Percentiles rank a stretch among this genome's conserved stretches.
These are phyloP conservation scores for Coregonus sp. DNA, from an alignment of 2,797 vertebrate genomes.

Conservation along the genomic window DNA sequence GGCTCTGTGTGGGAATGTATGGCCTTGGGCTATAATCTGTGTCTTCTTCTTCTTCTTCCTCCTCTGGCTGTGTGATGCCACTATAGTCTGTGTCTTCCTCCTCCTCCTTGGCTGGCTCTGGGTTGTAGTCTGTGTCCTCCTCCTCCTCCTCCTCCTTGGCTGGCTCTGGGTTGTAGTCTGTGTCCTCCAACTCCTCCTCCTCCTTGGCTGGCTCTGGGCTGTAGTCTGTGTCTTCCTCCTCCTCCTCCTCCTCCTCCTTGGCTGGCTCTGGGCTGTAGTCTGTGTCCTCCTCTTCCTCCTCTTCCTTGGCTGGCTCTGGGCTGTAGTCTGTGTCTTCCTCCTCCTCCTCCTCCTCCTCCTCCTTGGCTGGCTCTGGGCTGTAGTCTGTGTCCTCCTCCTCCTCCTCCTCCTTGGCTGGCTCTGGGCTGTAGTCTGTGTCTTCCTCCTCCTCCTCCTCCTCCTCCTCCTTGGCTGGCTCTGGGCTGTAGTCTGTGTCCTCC, in stretches of 20 bases:
- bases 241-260: constrained; percentile 15
- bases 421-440: constrained; percentile 22
- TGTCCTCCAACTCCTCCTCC: neutral
- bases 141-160: neutral
- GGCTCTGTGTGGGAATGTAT: constrained; percentile 7
- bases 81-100: constrained; percentile 39
- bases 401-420: neutral
- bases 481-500: constrained; percentile 26
- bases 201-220: neutral
- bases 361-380: constrained; percentile 9
- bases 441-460: neutral
- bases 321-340: no score
- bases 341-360: constrained; percentile 25
- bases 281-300: neutral
- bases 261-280: neutral
- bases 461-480: constrained; percentile 3
- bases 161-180: constrained; percentile 1
- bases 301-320: neutral
- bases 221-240: neutral
- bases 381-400: constrained; percentile 25
- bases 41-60: constrained; percentile 6
- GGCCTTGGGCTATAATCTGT: constrained; percentile 22
- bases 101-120: constrained; percentile 36
- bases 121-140: no score
- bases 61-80: no score